Base-by-base conservation (phyloP, 2,888 invertebrate species). In the Agrilus biguttatus region DNA sequence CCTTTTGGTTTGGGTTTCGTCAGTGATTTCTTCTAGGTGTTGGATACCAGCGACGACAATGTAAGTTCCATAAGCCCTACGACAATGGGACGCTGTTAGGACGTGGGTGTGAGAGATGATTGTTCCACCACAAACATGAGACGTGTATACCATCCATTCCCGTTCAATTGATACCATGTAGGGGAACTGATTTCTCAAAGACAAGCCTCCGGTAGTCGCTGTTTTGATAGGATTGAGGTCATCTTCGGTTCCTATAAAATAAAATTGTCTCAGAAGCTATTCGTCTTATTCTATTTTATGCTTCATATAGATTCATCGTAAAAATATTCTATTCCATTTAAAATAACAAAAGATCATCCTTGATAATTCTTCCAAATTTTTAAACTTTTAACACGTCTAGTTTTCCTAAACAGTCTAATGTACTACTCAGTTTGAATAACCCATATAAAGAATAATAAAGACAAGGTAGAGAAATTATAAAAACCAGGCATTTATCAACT, bases 21-120 rank as follows among this genome's bases (percentile, higher is more conserved):
- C 48, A 12, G 63, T 66, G 35, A 60, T 63, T 2, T 55, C 50
- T 17, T 66, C 56, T 1, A 70, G 58, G 35, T 69, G 58, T 42
- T 71, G 66, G 13, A 56, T 51, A n/a, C 73, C 73, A 2, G 70
- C 71, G 1, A 71, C 56, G 1, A 66, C 69, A 10, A 66, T 44
- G 32, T 40, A 45, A 13, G 41, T 36, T 5, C 23, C 21, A 56
- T 63, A 67, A 0, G 66, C 66, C 14, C 65, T 51, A 0, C 67
- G 54, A 36, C 72, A 72, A 50, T 72, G 72, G 0, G 63, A 71
- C 12, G 72, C 71, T 37, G 72, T 67, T 5, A 72, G 49, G 1
- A 71, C 70, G 69, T 69, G 71, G 48, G 57, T 54, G 36, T 67
- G 56, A 39, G 57, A 70, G 1, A 72, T 55, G 7, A 72, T 60